Percentiles rank a stretch among this genome's conserved stretches.
Conservation (phyloP, 2,888 invertebrate species). For the Orthosia cruda region DNA sequence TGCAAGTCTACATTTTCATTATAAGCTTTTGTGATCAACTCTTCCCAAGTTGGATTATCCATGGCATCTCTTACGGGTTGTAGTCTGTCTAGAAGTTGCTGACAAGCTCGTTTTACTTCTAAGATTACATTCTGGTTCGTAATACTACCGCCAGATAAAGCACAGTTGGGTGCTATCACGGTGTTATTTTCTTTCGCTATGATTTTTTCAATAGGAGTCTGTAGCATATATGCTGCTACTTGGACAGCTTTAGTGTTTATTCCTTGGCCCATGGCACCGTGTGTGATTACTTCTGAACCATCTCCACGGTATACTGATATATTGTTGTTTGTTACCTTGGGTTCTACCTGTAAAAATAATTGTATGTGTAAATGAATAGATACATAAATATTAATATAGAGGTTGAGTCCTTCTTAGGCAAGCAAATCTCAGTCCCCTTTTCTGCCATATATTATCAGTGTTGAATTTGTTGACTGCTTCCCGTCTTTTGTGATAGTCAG, state of each 20-base stretch:
- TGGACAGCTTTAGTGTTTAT: constrained; percentile 95
- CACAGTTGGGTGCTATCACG: constrained; percentile 48
- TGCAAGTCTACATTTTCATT: constrained; percentile 89
- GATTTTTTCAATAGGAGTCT: constrained; percentile 51
- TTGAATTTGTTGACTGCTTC: constrained; percentile 21
- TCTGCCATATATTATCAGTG: constrained; percentile 80
- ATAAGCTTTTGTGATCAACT: constrained; percentile 91
- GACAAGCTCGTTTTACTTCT: constrained; percentile 70
- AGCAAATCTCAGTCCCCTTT: constrained; percentile 92
- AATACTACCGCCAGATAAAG: constrained; percentile 53
- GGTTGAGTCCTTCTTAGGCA: constrained; percentile 91
- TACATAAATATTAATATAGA: constrained; percentile 88
- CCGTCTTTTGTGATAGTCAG: constrained; percentile 13
- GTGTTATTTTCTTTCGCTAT: constrained; percentile 59
- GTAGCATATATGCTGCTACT: constrained; percentile 78
- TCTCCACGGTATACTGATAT: constrained; percentile 93
- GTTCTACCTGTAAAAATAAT: too few species aligned
- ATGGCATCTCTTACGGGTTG: constrained; percentile 87
- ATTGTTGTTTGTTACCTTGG: too few species aligned
- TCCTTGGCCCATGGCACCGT: constrained; percentile 95
- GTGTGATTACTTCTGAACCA: constrained; percentile 93
- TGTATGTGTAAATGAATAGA: too few species aligned
- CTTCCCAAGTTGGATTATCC: constrained; percentile 90
- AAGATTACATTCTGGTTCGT: constrained; percentile 83
- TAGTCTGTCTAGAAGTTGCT: constrained; percentile 73